These are phyloP conservation scores for Calameuta pallipes DNA, from an alignment of 2,888 invertebrate genomes.

Conservation along the genomic window DNA sequence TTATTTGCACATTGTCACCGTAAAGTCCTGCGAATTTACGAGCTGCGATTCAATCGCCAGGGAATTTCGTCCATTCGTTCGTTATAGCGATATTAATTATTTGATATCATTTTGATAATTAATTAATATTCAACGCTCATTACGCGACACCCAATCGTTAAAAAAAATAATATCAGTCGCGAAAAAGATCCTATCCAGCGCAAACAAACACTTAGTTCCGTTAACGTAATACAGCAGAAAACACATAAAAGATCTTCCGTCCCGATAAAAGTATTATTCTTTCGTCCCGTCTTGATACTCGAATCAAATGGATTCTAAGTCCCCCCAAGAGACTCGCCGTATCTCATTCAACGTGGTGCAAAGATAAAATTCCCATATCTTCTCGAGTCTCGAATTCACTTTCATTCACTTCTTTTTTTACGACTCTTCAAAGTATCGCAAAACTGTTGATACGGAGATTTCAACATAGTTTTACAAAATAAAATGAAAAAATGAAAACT, in stretches of 20 bases:
- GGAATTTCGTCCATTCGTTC: neutral
- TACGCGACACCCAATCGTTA: neutral
- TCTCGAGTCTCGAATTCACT: neutral
- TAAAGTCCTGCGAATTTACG: neutral
- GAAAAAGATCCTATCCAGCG: neutral
- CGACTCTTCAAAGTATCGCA: neutral
- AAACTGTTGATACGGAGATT: neutral
- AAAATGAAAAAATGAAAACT: neutral
- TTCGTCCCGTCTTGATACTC: neutral
- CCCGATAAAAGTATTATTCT: neutral
- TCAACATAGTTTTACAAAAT: neutral
- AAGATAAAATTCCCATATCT: neutral
- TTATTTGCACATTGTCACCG: conserved; percentile 18
- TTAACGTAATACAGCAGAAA: neutral
- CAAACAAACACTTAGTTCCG: neutral
- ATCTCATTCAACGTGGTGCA: neutral
- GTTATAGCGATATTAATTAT: neutral
- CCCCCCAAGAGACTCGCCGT: neutral
- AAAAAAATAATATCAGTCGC: neutral
- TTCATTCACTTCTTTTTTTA: neutral
- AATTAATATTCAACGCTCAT: neutral
- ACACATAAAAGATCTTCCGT: neutral
- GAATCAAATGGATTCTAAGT: neutral
- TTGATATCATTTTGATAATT: too few relatives aligned
- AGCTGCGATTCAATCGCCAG: neutral